Conservation (phyloP, 2,888 invertebrate species). For the Agonopterix arenella region DNA sequence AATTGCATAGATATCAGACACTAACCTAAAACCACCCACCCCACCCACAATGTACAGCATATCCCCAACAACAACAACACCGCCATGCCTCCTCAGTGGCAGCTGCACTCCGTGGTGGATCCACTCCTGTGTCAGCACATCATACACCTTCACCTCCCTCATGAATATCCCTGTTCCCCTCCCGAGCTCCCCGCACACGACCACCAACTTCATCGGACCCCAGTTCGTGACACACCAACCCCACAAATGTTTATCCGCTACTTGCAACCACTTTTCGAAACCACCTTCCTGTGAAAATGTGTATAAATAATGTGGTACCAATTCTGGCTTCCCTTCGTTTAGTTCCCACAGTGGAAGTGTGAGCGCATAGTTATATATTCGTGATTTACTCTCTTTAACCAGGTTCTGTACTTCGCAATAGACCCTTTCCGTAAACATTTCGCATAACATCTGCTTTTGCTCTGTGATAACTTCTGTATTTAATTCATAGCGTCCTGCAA, state of each 20-base stretch:
- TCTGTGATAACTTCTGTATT: slow-evolving; percentile 18
- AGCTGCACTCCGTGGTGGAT: slow-evolving; percentile 45
- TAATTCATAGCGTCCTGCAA: slow-evolving; percentile 19
- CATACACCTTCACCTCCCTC: slow-evolving; percentile 55
- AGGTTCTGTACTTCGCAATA: slow-evolving; percentile 42
- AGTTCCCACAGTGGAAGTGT: slow-evolving; percentile 42
- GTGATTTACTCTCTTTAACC: slow-evolving; percentile 31
- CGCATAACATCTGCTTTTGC: slow-evolving; percentile 26
- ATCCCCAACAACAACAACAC: slow-evolving; percentile 43
- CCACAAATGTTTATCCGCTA: slow-evolving; percentile 55
- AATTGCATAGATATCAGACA: slow-evolving; percentile 8
- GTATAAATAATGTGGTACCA: slow-evolving; percentile 39
- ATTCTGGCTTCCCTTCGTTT: slow-evolving; percentile 29
- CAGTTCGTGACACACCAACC: slow-evolving; percentile 59
- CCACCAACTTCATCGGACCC: slow-evolving; percentile 47
- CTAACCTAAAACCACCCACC: slow-evolving; percentile 64
- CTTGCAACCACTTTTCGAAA: slow-evolving; percentile 50
- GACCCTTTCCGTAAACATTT: slow-evolving; percentile 45
- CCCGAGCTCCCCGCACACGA: slow-evolving; percentile 57
- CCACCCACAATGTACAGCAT: slow-evolving; percentile 54
- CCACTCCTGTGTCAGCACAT: slow-evolving; percentile 50
- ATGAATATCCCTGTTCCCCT: slow-evolving; percentile 52
- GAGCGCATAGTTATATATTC: slow-evolving; percentile 34
- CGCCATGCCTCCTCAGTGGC: slow-evolving; percentile 50
- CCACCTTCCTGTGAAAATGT: slow-evolving; percentile 35